Percentiles rank a stretch among this genome's conserved stretches.
phyloP scores from a whole-genome alignment of 2,113 vertebrate genomes.

The Syrrhaptes paradoxus region DNA sequence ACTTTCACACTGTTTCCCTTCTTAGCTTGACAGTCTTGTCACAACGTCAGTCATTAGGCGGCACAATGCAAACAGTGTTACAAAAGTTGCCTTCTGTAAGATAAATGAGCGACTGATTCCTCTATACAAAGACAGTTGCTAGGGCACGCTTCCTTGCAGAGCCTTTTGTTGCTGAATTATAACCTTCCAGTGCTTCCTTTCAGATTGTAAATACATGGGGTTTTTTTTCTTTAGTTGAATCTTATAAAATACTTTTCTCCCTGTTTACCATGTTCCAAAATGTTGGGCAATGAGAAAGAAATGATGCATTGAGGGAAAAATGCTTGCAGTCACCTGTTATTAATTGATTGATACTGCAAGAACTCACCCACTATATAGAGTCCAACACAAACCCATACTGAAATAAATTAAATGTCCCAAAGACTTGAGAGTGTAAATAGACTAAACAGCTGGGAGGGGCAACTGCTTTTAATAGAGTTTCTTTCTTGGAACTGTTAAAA shows the following conservation, averaged over 20 bases:
- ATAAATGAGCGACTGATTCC: slow-evolving; percentile 74
- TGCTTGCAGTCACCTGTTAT: slow-evolving; percentile 24
- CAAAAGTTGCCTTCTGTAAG: slow-evolving; percentile 76
- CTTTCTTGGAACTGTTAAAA: not conserved
- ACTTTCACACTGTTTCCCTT: slow-evolving; percentile 67
- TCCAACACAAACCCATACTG: not conserved
- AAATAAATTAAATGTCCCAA: not conserved
- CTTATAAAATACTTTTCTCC: slow-evolving; percentile 23
- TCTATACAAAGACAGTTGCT: slow-evolving; percentile 75
- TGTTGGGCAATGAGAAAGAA: slow-evolving; percentile 11
- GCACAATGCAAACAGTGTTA: slow-evolving; percentile 71
- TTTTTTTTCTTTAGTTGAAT: slow-evolving; percentile 9
- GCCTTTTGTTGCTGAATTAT: slow-evolving; percentile 71
- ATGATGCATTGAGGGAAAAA: not conserved
- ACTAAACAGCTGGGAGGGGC: not conserved
- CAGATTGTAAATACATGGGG: slow-evolving; percentile 15
- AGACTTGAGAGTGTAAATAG: not conserved
- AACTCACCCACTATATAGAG: not conserved
- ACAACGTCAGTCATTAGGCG: slow-evolving; percentile 64
- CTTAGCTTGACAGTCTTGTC: slow-evolving; percentile 50
- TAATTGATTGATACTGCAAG: not conserved
- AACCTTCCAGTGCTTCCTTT: slow-evolving; percentile 69
- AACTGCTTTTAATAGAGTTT: not conserved
- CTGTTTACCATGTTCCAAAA: not conserved
- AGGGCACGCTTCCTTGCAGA: slow-evolving; percentile 73